These are phyloP conservation scores for Dromaius novaehollandiae DNA, from an alignment of 2,113 vertebrate species.

Conservation along the genomic window DNA sequence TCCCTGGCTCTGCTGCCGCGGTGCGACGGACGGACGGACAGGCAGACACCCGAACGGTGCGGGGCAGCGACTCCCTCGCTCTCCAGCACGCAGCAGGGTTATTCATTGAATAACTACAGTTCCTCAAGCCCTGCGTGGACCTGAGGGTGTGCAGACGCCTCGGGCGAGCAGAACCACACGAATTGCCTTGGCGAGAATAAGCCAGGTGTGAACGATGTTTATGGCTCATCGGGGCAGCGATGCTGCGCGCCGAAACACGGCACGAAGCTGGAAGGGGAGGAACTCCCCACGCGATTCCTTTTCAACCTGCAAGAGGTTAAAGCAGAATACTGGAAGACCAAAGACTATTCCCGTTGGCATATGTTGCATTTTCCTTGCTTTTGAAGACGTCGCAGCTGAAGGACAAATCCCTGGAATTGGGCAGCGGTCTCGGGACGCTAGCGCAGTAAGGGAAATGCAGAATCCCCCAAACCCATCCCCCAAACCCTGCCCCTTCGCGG, in stretches of 20 bases:
- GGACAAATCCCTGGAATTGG: too few relatives aligned
- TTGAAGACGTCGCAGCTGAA: too few relatives aligned
- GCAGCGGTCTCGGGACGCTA: too few relatives aligned
- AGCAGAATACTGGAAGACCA: not conserved
- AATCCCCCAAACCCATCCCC: too few relatives aligned
- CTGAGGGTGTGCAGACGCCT: not conserved
- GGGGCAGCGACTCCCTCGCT: not conserved
- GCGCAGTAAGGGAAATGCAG: too few relatives aligned
- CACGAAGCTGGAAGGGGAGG: not conserved
- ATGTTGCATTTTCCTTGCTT: not conserved
- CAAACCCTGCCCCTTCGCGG: too few relatives aligned
- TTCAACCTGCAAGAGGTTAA: not conserved
- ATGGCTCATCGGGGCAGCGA: not conserved
- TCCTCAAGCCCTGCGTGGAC: not conserved
- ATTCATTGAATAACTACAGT: not conserved
- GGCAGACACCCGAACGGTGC: not conserved
- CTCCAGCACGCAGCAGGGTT: not conserved
- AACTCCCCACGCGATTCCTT: rapidly evolving
- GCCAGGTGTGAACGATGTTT: slow-evolving; percentile 15
- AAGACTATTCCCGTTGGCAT: not conserved
- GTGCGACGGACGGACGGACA: not conserved
- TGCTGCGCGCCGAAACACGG: not conserved
- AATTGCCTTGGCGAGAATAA: slow-evolving; percentile 40
- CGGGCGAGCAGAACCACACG: slow-evolving; percentile 20
- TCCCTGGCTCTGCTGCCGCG: too few relatives aligned